Base-by-base conservation (phyloP, 2,888 invertebrate species). In the Lissocephala sabroskyi region DNA sequence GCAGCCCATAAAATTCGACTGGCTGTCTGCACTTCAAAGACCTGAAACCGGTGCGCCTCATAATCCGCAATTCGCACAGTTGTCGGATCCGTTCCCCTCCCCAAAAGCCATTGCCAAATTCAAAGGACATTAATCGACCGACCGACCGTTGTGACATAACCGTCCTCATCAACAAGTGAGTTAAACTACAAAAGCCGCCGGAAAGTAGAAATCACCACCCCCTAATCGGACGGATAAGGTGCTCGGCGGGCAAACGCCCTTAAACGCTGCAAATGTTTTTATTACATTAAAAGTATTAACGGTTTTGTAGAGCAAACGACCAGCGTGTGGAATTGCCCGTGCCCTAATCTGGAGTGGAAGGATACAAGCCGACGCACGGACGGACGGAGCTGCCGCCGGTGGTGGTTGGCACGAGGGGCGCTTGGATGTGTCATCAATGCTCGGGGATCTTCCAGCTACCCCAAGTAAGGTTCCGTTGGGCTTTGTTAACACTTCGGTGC, bases 281-380 rank as follows among this genome's bases (percentile, higher is more conserved):
- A 75, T 75, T 75, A 68, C 78, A 74, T 74, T 74, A 74, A 75
- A 74, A 74, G 78, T 67, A 71, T 75, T 77, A 65, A 70, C 73
- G 67, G 59, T 61, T n/a, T 67, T 70, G 64, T 77, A 67, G 75
- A 64, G 65, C 68, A 65, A 47, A 74, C 52, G 57, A 63, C 60
- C 66, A 58, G 52, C 35, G 32, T n/a, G n/a, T n/a, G n/a, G n/a
- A n/a, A n/a, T n/a, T n/a, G n/a, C n/a, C n/a, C n/a, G n/a, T 47
- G 32, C 37, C 42, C 45, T 44, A 23, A 7, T 23, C 23, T 23
- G 9, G 16, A 30, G 19, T 32, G 35, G 32, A 32, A 37, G n/a
- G 41, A 55, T 33, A 61, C 56, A 61, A 54, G 39, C 30, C 39
- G 44, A 17, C 23, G 32, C 53, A 39, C 55, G 11, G 13, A 10